A percentile compares a stretch with the other conserved stretches of the same genome.
Evolutionary conservation across 2,113 vertebrate species (phyloP).

Genomic region (Crotophaga sulcirostris): DNA sequence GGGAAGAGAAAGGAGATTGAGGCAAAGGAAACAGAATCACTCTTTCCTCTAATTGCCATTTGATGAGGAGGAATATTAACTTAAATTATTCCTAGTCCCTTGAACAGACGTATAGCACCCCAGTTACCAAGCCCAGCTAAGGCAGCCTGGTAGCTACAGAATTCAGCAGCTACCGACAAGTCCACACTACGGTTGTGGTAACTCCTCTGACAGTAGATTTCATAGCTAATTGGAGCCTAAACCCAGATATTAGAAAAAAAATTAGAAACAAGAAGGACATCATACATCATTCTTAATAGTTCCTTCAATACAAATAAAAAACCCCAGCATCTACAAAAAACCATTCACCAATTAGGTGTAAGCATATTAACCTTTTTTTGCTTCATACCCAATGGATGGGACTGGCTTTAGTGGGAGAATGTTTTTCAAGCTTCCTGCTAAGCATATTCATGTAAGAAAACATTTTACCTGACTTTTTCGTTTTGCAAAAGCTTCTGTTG

Average conservation of each 20-base stretch:
- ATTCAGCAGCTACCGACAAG: constrained; percentile 20
- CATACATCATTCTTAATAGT: not conserved
- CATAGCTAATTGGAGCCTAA: constrained; percentile 42
- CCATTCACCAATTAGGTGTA: not conserved
- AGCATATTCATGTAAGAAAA: not conserved
- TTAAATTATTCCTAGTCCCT: constrained; percentile 45
- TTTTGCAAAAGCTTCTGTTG: not conserved
- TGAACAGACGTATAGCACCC: constrained; percentile 55
- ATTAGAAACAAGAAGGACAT: not conserved
- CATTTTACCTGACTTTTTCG: not conserved
- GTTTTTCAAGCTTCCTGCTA: not conserved
- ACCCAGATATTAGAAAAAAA: constrained; percentile 19
- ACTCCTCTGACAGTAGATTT: constrained; percentile 45
- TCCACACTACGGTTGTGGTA: not conserved
- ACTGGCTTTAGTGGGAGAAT: not conserved
- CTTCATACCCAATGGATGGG: not conserved
- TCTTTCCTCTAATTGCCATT: constrained; percentile 54
- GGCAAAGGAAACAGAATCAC: not conserved
- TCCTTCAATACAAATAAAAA: constrained; percentile 12
- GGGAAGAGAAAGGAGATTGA: not conserved
- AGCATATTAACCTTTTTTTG: not conserved
- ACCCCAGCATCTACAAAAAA: not conserved
- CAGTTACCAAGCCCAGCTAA: constrained; percentile 28
- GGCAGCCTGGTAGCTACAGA: not conserved
- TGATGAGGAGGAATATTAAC: constrained; percentile 65